phyloP scores from a whole-genome alignment of 2,113 vertebrate genomes.

The Microcebus tavaratra region DNA sequence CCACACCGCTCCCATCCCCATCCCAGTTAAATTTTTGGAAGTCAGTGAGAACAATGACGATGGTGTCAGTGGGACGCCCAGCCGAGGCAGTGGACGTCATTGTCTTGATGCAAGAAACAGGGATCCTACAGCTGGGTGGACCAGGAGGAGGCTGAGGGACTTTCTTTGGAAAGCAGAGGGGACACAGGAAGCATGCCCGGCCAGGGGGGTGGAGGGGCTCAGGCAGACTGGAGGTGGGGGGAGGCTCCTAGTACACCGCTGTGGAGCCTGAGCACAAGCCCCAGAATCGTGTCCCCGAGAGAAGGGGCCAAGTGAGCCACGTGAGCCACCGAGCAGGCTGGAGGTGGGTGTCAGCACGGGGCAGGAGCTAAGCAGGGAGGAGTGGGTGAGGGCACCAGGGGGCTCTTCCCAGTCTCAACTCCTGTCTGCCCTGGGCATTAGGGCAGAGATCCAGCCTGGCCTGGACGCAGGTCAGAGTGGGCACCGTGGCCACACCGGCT shows the following conservation, averaged over 20 bases:
- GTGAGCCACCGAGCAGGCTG: background rate
- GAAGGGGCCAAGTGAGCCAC: background rate
- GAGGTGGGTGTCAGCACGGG: background rate
- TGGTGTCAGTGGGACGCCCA: too few relatives aligned
- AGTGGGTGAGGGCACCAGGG: background rate
- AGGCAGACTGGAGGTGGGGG: background rate
- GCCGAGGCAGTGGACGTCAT: background rate
- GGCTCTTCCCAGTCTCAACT: background rate
- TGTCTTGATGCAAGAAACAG: background rate
- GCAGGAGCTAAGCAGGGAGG: background rate
- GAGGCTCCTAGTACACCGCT: background rate
- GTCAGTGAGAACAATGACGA: background rate
- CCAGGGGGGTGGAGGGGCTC: rapidly evolving
- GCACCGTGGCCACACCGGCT: background rate
- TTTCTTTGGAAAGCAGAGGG: background rate
- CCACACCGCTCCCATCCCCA: too few relatives aligned
- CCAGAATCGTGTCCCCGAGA: background rate
- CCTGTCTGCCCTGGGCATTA: background rate
- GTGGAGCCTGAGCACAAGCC: background rate
- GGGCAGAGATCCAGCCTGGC: background rate
- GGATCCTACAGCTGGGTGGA: background rate
- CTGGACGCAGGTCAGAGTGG: background rate
- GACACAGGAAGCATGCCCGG: background rate
- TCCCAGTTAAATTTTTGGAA: background rate
- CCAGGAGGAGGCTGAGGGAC: background rate